Base-by-base conservation (phyloP, 53 echinoderm and acorn worm species). In the Stichopus horrens region DNA sequence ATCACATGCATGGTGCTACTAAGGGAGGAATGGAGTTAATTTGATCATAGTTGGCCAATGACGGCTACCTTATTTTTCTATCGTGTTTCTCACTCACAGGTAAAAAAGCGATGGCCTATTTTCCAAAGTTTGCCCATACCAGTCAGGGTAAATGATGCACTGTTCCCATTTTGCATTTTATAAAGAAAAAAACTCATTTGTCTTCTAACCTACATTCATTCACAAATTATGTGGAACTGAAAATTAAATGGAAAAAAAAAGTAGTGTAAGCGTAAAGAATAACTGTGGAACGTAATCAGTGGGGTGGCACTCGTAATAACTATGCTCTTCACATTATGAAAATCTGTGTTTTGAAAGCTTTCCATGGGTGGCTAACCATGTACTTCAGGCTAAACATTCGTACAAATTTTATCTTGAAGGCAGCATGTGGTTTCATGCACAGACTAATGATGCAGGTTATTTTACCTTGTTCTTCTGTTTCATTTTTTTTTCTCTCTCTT, bases 101-200 rank as follows among this genome's bases (percentile, higher is more conserved):
- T 73, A 93, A 93, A 91, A 89, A 87, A 77, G 91, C 89, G n/a
- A 56, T 81, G 81, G 55, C 19, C 8, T 22, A 57, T 53, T 93
- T 87, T 82, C 93, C 93, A 65, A 91, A 93, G 66, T 89, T 89
- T 78, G 93, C 93, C 21, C 82, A 83, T 23, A 90, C 93, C 60
- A 83, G 75, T 19, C 83, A 93, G 91, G 93, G 93, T 93, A 93
- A 86, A 56, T 81, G 14, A 56, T 55, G 81, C 81, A 53, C 13
- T 79, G 79, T 79, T 79, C 79, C 79, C 19, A 57, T 57, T 58
- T 81, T 71, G 71, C 71, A 71, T 71, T 71, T 71, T 20, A 71
- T 7, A 18, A 71, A 13, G 6, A 71, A 71, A 71, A 68, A 71
- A 71, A 71, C 19, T 18, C 14, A 71, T 71, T 71, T 71, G 71